phyloP scores from a whole-genome alignment of 2,888 invertebrate species.

The Sinhomidia bicolor region DNA sequence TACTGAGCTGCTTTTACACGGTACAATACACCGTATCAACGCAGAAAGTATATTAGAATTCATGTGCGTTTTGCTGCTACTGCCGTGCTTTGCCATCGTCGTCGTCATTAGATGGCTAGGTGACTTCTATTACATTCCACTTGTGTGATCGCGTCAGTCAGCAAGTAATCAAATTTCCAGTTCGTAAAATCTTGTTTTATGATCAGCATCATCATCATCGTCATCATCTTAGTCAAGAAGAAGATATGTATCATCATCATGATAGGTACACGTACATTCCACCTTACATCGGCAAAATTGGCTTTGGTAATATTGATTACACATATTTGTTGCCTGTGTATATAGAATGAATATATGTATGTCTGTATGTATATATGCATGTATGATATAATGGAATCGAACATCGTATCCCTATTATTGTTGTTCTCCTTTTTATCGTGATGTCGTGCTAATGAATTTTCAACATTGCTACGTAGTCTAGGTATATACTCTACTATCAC shows the following conservation, averaged over 20 bases:
- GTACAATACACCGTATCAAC: too few species aligned
- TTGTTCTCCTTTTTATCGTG: slow-evolving; percentile 16
- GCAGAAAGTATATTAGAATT: not conserved
- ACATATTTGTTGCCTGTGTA: not conserved
- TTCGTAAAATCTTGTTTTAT: slow-evolving; percentile 71
- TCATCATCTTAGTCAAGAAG: not conserved
- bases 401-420: not conserved
- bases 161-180: slow-evolving; percentile 72
- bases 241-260: too few species aligned
- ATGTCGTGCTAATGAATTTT: slow-evolving; percentile 58
- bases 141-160: slow-evolving; percentile 72
- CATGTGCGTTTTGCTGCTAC: not conserved
- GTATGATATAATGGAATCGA: not conserved
- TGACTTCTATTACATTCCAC: slow-evolving; percentile 65
- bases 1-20: too few species aligned
- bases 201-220: slow-evolving; percentile 40
- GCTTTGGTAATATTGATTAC: slow-evolving; percentile 50
- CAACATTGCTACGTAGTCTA: not conserved
- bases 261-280: slow-evolving; percentile 16
- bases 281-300: slow-evolving; percentile 50
- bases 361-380: not conserved
- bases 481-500: not conserved
- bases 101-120: slow-evolving; percentile 23
- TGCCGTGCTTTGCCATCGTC: not conserved
- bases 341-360: not conserved